Evolutionary conservation across 2,888 invertebrate genomes (phyloP).

Genomic region (Tortrix viridana): DNA sequence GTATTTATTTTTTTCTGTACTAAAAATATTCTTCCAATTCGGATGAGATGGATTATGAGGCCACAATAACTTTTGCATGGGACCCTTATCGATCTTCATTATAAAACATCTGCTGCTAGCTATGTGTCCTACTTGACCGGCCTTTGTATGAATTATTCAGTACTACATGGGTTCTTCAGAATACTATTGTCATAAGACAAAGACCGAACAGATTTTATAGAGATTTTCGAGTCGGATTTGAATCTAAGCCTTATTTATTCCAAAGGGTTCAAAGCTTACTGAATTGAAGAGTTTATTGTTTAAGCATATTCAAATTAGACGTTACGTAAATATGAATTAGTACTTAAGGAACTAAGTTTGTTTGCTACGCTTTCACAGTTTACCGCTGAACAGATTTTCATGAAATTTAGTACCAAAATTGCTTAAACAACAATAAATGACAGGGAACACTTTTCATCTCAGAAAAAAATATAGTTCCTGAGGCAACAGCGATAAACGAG

Average conservation of each 20-base stretch:
- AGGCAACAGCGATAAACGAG: too few species aligned
- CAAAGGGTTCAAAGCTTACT: neutral
- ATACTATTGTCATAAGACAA: conserved; percentile 14
- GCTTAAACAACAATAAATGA: too few species aligned
- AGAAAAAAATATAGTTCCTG: too few species aligned
- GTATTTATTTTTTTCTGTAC: too few species aligned
- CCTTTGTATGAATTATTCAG: conserved; percentile 21
- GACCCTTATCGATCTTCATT: neutral
- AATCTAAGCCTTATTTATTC: neutral
- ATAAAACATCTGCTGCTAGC: neutral
- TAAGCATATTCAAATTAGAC: too few species aligned
- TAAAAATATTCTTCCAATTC: too few species aligned
- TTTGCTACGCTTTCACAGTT: too few species aligned
- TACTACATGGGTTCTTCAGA: conserved; percentile 7
- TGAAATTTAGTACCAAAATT: too few species aligned
- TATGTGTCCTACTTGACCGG: conserved; percentile 3
- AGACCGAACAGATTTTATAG: conserved; percentile 10
- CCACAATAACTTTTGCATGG: neutral
- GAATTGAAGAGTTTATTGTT: neutral
- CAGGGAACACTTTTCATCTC: too few species aligned
- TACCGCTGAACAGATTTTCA: too few species aligned
- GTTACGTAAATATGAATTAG: too few species aligned
- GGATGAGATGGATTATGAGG: neutral
- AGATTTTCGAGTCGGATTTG: neutral
- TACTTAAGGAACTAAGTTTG: too few species aligned